Percentiles rank a stretch among this genome's conserved stretches.
phyloP scores from a whole-genome alignment of 2,888 invertebrate genomes.

The Euplagia quadripunctaria region DNA sequence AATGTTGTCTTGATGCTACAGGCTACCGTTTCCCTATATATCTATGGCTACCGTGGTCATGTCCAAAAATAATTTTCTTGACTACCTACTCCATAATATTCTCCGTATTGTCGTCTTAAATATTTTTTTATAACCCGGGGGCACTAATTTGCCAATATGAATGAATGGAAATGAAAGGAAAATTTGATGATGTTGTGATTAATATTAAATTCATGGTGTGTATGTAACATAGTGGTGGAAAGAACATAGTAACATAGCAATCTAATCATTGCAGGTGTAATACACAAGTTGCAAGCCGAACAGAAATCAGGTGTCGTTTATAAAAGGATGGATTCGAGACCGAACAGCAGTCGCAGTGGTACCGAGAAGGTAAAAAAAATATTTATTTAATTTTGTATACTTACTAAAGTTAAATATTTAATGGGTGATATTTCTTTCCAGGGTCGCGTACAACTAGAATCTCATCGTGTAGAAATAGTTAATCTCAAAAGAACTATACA shows the following conservation, averaged over 20 bases:
- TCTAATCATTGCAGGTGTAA: slow-evolving; percentile 67
- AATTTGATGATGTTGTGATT: no score
- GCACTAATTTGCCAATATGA: no score
- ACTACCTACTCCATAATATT: no score
- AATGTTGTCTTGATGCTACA: not conserved
- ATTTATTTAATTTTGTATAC: not conserved
- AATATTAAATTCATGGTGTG: no score
- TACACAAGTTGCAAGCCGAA: slow-evolving; percentile 78
- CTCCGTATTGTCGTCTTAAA: no score
- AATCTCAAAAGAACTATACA: slow-evolving; percentile 84
- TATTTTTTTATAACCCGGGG: no score
- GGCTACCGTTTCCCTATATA: not conserved
- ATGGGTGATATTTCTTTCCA: slow-evolving; percentile 33
- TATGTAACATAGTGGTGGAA: not conserved
- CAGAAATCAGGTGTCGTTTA: slow-evolving; percentile 65
- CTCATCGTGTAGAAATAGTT: slow-evolving; percentile 79
- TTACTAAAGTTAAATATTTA: no score
- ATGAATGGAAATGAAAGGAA: no score
- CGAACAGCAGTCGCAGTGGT: slow-evolving; percentile 69
- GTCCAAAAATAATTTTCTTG: not conserved
- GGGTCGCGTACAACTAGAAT: slow-evolving; percentile 70
- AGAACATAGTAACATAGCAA: not conserved
- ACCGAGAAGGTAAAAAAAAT: slow-evolving; percentile 70
- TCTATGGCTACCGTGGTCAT: not conserved
- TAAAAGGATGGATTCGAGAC: slow-evolving; percentile 72